Evolutionary conservation across 2,888 invertebrate species (phyloP), one percentile per base, ranked within the genome.

Genomic region (Meta bourneti): DNA sequence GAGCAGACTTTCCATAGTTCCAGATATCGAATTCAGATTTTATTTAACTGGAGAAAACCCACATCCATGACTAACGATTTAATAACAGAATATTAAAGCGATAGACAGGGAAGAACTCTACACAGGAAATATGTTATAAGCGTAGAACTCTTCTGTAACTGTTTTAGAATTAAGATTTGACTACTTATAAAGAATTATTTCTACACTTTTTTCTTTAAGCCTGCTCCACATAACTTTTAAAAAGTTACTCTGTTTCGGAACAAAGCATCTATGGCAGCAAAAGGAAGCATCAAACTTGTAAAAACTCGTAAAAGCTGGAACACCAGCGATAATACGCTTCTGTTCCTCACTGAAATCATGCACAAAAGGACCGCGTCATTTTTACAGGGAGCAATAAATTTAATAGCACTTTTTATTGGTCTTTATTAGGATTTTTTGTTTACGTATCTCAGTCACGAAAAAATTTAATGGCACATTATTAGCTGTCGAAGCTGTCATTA

Each of bases 311-410:
- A 61, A 16, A 8, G 61, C 61, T 61, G 11, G 13, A 61, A 9
- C 61, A 61, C 61, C 61, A 7, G 61, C 11, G 13, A 61, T 61
- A 61, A 61, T 61, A 61, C 61, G 9, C 16, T 9, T 16, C 61
- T 16, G 16, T 48, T 19, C n/a, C 19, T 7, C 52, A 52, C 52
- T n/a, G 51, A 52, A 78, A 16, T 2, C 51, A n/a, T 16, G 1
- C 51, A 78, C 49, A 51, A 20, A 51, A 78, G 11, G 16, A 78
- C 16, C 51, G n/a, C 11, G n/a, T 20, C 48, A 78, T 19, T 52
- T 78, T 78, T 52, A 78, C 49, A n/a, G 6, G 52, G 16, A n/a
- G n/a, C 19, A 19, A 52, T 78, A 78, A 78, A 78, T 52, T 52
- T 52, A 52, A 78, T 78, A 75, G 48, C 34, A 16, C 48, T 48